A percentile compares a stretch with the other conserved stretches of the same genome.
Evolutionary conservation across 2,888 invertebrate species (phyloP).

Genomic region (Xestia c-nigrum): DNA sequence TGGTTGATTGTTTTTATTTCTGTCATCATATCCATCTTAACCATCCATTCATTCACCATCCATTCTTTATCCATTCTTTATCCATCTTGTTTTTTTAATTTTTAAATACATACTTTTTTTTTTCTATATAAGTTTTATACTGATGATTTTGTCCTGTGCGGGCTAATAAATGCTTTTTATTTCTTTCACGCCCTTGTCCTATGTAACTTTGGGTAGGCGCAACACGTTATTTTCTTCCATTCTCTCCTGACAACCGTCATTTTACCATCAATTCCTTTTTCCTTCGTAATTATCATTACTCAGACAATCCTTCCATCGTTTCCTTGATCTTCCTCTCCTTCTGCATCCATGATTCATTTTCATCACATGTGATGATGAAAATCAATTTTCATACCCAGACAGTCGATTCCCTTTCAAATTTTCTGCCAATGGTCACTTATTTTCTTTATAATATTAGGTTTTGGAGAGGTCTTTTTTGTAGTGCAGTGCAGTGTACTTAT

Average conservation of each 20-base stretch:
- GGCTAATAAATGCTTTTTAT: too few relatives aligned
- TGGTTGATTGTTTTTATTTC: not conserved
- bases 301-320: not conserved
- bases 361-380: not conserved
- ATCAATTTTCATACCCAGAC: not conserved
- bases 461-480: not conserved
- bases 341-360: not conserved
- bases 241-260: not conserved
- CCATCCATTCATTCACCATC: too few relatives aligned
- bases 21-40: not conserved
- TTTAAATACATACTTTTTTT: too few relatives aligned
- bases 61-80: too few relatives aligned
- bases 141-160: too few relatives aligned
- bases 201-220: not conserved
- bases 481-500: not conserved
- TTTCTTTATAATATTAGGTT: not conserved
- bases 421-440: not conserved
- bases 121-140: too few relatives aligned
- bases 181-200: not conserved
- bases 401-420: not conserved
- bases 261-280: not conserved
- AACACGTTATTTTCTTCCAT: not conserved
- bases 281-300: not conserved
- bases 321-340: not conserved
- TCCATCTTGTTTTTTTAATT: too few relatives aligned